Base-by-base conservation (phyloP, 2,888 invertebrate species). In the Nomada goodeniana region DNA sequence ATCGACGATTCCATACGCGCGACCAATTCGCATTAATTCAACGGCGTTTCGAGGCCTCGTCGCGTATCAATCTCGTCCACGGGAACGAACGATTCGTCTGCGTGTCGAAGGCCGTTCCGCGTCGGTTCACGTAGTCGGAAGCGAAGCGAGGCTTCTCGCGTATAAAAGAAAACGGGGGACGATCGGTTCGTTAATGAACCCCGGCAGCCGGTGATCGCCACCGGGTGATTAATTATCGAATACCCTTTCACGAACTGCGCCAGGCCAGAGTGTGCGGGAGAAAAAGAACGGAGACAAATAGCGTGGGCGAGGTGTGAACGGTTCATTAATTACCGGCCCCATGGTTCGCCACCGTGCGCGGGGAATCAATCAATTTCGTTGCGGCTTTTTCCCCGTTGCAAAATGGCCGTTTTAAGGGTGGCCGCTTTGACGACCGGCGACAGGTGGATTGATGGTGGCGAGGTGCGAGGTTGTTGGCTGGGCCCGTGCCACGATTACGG, bases 271-370 rank as follows among this genome's bases (percentile, higher is more conserved):
- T 60, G 57, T 20, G 23, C 55, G 11, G 29, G 23, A 57, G 59
- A 60, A 55, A 73, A 29, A 67, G 72, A 72, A 63, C 57, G 65
- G 76, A 77, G 81, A 82, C 82, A 81, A 82, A 80, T 75, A 86
- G 85, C 85, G 89, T 91, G 88, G 90, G 89, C 89, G 91, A 90
- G 89, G 89, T 90, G 90, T 77, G 88, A 90, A 90, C 89, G 87
- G 88, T 88, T 84, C 89, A 91, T 91, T 91, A 90, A 91, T 91
- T 91, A 91, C 85, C 73, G 68, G 36, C 67, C 44, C 23, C 71
- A 42, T 53, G 60, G 20, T 42, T 23, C 47, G 75, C 82, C 73
- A 82, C 82, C 26, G 81, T 75, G 26, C 44, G 50, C 63, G 18
- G 83, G 52, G 61, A 61, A 74, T 82, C 77, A 77, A 83, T 83